Evolutionary conservation across 2,888 invertebrate species (phyloP), one percentile per base, ranked within the genome.

Genomic region (Carterocephalus palaemon): DNA sequence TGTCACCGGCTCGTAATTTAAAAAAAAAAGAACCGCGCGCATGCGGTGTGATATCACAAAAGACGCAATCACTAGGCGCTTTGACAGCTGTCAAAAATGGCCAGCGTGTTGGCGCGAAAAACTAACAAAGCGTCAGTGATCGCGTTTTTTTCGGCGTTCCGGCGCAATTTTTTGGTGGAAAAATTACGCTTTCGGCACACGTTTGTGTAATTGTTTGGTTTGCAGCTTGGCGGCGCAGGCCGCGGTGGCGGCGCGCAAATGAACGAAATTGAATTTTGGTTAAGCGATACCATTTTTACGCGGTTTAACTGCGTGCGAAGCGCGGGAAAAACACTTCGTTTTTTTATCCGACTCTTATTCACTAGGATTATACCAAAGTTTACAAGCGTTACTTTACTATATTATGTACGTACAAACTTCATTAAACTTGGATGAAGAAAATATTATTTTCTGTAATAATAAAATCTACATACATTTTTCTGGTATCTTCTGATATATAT

Each of bases 131-230:
- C 68, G 69, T 63, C 68, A 60, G 54, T 59, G 57, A 64, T 54
- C 59, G 59, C 47, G 48, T 49, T 57, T 80, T 78, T 76, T 75
- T 71, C 62, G 62, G 53, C 68, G 68, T 75, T 78, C 75, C 58
- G 71, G 61, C 70, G 67, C 61, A 63, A 72, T 66, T 77, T 64
- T 79, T 78, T 70, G 65, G 70, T 66, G 70, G 68, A 70, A 77
- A 83, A 80, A 84, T 85, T 83, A 85, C 77, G 75, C 67, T 84
- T 80, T 79, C 81, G 70, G 63, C 70, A 67, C 82, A 76, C 81
- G 85, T 80, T 71, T 75, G 70, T 76, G 75, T 85, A 83, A 86
- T 86, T 85, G 85, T 85, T 84, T 78, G 84, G 84, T 83, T 82
- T 83, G 80, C 75, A 71, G 69, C 66, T 60, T 68, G 71, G 71